Percentiles rank a stretch among this genome's conserved stretches.
These are phyloP conservation scores for Takifugu ocellatus DNA, from an alignment of 2,797 vertebrate species.

Conservation along the genomic window DNA sequence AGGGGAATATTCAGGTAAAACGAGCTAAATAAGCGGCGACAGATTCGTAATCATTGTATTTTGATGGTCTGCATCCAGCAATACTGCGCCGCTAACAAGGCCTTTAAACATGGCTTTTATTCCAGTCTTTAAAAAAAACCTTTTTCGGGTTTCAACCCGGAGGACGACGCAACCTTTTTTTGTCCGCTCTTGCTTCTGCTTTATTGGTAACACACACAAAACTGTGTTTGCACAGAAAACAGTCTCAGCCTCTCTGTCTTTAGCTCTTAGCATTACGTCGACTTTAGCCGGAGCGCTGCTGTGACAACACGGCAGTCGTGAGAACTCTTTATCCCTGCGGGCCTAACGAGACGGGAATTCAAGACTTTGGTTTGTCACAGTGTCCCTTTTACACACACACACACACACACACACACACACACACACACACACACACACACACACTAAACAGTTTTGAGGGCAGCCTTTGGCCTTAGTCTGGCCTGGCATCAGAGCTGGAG, in stretches of 20 bases:
- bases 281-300: conserved; percentile 25
- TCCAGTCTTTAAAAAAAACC: conserved; percentile 3
- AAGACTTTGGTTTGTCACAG: conserved; percentile 51
- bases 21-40: conserved; percentile 65
- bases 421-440: conserved; percentile 34
- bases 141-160: conserved; percentile 45
- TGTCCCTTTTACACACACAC: conserved; percentile 66
- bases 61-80: conserved; percentile 73
- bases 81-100: conserved; percentile 75
- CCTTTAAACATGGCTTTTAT: conserved; percentile 65
- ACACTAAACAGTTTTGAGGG: conserved; percentile 73
- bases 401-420: background rate
- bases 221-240: conserved; percentile 29
- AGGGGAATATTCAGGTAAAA: conserved; percentile 54
- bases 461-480: conserved; percentile 66
- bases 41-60: conserved; percentile 77
- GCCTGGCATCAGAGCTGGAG: conserved; percentile 47
- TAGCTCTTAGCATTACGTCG: conserved; percentile 12
- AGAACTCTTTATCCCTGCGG: conserved; percentile 43
- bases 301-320: conserved; percentile 30
- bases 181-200: conserved; percentile 2
- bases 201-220: conserved; percentile 20
- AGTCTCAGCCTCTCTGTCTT: conserved; percentile 24
- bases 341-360: conserved; percentile 48
- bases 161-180: conserved; percentile 50